Base-by-base conservation (phyloP, 2,888 invertebrate species). In the Agonopterix heracliana region DNA sequence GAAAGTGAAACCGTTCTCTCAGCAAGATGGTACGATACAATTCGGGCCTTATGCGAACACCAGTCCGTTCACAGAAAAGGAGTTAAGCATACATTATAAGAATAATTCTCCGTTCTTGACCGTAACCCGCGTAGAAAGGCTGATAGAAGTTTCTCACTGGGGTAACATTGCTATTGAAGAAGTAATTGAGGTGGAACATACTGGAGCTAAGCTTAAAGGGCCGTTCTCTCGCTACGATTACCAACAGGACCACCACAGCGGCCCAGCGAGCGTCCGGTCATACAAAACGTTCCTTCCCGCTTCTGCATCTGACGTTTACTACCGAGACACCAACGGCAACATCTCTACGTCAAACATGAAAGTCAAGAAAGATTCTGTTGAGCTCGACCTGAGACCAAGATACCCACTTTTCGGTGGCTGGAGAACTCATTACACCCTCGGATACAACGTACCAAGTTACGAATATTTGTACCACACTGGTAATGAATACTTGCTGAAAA, bases 401-500 rank as follows among this genome's bases (percentile, higher is more conserved):
- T 99, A 98, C 80, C 99, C 99, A 2, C 89, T 99, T 3, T 99
- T 99, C 79, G 99, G 99, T 49, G 99, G 99, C 10, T 99, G 99
- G 99, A 96, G 96, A 78, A 98, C 98, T 8, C 96, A 97, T 63
- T 99, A 99, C 81, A 95, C 94, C 41, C 90, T 99, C 44, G 99
- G 99, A 2, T 98, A 98, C 89, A 98, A 98, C 86, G 95, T 99
- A 0, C 99, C 99, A 2, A 97, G 98, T 61, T 98, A 98, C 74
- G 98, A 98, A 73, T 98, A 98, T 81, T 89, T 99, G 34, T 98
- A 92, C 76, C 94, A 94, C 60, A 90, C 91, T 54, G 94, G 94
- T 54, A 92, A 92, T 72, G 91, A 94, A 34, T 98, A 94, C 78
- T 90, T 95, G 41, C 83, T 99, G 49, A 96, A 95, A 74, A 96